Base-by-base conservation (phyloP, 2,113 vertebrate species). In the Apaloderma vittatum region DNA sequence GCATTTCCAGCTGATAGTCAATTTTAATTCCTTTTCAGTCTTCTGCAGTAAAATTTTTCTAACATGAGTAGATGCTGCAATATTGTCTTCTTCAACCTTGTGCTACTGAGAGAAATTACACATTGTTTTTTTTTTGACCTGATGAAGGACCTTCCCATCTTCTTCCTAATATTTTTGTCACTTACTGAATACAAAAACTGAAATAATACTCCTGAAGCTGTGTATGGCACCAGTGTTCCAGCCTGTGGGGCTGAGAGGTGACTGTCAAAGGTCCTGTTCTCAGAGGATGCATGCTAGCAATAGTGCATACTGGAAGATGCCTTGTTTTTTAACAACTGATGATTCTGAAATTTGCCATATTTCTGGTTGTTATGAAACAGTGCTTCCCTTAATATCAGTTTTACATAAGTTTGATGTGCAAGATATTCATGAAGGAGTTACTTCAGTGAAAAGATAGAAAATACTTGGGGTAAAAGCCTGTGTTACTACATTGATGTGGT, bases 81-180 rank as follows among this genome's bases (percentile, higher is more conserved):
- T 37, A 75, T 6, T 70, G 12, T 67, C 29, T 55, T 80, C 4
- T 70, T 77, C 59, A 86, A 18, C 37, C 26, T 85, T 43, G 9
- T 78, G 34, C 29, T 30, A 27, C n/a, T 67, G 68, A 43, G 59
- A 86, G 36, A 80, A 32, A 62, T 74, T 88, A 22, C 46, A 5
- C 16, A 9, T 8, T 2, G 0, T 2, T 16, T 37, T 52, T 16
- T 74, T 63, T 52, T 67, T 29, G 1, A 13, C 9, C 10, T 24
- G 14, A 16, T 52, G 40, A 72, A 77, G 24, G 29, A 52, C 26
- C 0, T 3, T 80, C 20, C 12, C 11, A 16, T 58, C 48, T 51
- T 85, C 20, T 59, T 87, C 22, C 20, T 75, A 55, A 11, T 45
- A 8, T 59, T 89, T 40, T 86, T 90, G 32, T 63, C 34, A 57